phyloP scores from a whole-genome alignment of 2,113 vertebrate genomes.

The Scatophagus argus region DNA sequence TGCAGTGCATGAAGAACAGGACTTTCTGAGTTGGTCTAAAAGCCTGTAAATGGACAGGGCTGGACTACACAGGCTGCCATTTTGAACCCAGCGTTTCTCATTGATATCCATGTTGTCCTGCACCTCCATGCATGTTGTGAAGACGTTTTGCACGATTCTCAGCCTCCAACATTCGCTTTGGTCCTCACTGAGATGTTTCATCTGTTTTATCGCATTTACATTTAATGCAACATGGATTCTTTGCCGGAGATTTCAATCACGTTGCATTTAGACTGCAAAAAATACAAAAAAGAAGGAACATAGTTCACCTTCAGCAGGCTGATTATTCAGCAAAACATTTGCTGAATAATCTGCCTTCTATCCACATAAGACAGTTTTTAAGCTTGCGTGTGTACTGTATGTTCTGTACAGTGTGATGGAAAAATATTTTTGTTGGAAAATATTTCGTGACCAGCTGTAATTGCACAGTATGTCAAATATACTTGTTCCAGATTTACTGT shows the following conservation, averaged over 20 bases:
- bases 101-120: neutral
- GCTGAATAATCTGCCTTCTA: neutral
- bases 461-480: neutral
- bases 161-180: neutral
- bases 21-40: too few relatives aligned
- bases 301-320: neutral
- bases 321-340: neutral
- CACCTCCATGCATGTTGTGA: neutral
- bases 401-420: neutral
- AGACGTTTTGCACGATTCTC: too few relatives aligned
- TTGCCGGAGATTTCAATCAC: neutral
- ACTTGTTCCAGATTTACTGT: neutral
- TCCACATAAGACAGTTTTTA: neutral
- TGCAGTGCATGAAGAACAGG: neutral
- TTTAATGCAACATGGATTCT: neutral
- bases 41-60: too few relatives aligned
- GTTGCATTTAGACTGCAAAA: neutral
- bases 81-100: too few relatives aligned
- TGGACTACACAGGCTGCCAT: too few relatives aligned
- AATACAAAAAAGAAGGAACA: neutral
- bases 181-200: neutral
- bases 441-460: neutral
- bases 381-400: neutral
- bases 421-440: neutral
- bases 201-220: neutral